Base-by-base conservation (phyloP, 1,140 invertebrate genomes). In the Carposina sasakii region DNA sequence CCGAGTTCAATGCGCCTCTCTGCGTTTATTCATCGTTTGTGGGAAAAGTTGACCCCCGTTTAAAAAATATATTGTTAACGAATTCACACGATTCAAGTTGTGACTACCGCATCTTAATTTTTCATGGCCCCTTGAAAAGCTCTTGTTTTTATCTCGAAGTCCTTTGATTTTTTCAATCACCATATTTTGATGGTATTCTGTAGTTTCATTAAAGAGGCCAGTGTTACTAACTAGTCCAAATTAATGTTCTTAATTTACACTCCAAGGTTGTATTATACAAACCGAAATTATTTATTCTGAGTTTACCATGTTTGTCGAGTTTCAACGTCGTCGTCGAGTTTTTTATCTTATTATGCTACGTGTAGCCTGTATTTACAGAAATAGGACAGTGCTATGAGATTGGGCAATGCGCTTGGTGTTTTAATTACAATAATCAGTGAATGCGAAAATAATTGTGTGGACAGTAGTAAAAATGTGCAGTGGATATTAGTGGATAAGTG, bases 21-120 rank as follows among this genome's bases (percentile, higher is more conserved):
- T 61, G 76, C 71, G 72, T 81, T 83, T 83, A 83, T 83, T 83
- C 79, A 83, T 83, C 76, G 79, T 78, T 75, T 83, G 79, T 83
- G 79, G 77, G 79, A 83, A 83, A 81, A 83, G 76, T 79, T 83
- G 79, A 83, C 79, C 77, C 79, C 77, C 69, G 62, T 75, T 79
- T 79, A 77, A 69, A 77, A 52, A 77, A 79, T 68, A 71, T 76
- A 81, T 81, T 81, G 74, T 83, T 83, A 79, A 81, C 76, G 71
- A 76, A 81, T 83, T 83, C 79, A 78, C 79, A 83, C 77, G 77
- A 67, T 70, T 67, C 60, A 55, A 67, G 60, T 60, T 55, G 59
- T 60, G 50, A 70, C 68, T 74, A 58, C 71, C 66, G 68, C 67
- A 68, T 79, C 76, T 75, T 69, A 63, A 52, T 75, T 44, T 48